phyloP scores from a whole-genome alignment of 2,797 vertebrate species.

The Thaleichthys pacificus region DNA sequence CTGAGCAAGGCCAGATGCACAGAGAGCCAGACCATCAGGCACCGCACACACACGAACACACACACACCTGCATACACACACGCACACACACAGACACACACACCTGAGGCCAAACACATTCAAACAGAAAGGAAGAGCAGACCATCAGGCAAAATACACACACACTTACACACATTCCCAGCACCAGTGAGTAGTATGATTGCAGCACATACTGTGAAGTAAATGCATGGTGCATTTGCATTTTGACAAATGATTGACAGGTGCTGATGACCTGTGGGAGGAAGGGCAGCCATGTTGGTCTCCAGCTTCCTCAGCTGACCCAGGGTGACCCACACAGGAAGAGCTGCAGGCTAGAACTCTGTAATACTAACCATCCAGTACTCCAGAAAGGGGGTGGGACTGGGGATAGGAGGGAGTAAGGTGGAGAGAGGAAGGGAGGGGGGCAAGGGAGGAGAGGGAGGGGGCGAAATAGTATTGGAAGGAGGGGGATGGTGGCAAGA shows the following conservation, averaged over 20 bases:
- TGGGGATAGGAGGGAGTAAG: no score
- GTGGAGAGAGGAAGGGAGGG: slow-evolving; percentile 31
- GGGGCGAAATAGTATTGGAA: no score
- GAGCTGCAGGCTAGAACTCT: slow-evolving; percentile 47
- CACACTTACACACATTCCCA: slow-evolving; percentile 8
- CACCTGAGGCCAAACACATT: background rate
- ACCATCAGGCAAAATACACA: background rate
- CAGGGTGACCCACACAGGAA: slow-evolving; percentile 63
- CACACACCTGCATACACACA: background rate
- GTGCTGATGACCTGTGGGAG: slow-evolving; percentile 26
- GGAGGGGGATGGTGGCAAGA: no score
- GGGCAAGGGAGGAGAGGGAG: no score
- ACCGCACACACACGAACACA: background rate
- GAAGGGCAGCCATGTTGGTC: slow-evolving; percentile 43
- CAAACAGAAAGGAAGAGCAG: background rate
- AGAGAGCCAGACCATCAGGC: background rate
- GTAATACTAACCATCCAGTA: slow-evolving; percentile 52
- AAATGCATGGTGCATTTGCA: no score
- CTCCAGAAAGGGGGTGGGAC: slow-evolving; percentile 29
- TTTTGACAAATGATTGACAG: slow-evolving; percentile 35
- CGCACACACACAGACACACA: background rate
- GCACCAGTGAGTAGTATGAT: no score
- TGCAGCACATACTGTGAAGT: background rate
- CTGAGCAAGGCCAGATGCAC: background rate
- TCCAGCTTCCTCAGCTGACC: slow-evolving; percentile 43